Percentiles rank a stretch among this genome's conserved stretches.
These are phyloP conservation scores for Saturnia japonica DNA, from an alignment of 2,888 invertebrate genomes.

Conservation along the genomic window DNA sequence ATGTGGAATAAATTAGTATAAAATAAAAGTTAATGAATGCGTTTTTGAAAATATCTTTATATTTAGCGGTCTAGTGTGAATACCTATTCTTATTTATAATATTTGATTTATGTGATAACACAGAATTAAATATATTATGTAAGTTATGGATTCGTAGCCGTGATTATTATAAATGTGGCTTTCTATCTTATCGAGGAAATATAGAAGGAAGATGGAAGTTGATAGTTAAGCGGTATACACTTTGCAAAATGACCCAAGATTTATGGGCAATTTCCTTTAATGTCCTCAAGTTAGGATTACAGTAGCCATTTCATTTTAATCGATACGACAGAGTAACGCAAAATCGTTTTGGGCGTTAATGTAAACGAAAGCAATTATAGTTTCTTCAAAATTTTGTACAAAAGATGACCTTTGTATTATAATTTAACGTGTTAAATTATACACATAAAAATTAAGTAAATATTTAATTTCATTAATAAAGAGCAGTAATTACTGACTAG, in stretches of 20 bases:
- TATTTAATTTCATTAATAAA: no score
- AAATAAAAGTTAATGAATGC: no score
- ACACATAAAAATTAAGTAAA: no score
- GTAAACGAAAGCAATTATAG: background rate
- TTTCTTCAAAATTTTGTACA: background rate
- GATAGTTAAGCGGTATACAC: slow-evolving; percentile 43
- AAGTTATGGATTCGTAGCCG: background rate
- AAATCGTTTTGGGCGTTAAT: background rate
- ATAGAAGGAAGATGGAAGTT: slow-evolving; percentile 40
- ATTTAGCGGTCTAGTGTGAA: no score
- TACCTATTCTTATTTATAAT: no score
- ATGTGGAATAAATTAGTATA: no score
- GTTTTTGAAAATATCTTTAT: no score
- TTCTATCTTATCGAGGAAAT: slow-evolving; percentile 28
- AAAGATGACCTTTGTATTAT: background rate
- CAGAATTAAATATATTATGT: no score
- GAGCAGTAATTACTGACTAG: no score
- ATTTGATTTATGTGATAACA: no score
- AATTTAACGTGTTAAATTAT: no score
- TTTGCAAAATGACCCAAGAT: slow-evolving; percentile 55
- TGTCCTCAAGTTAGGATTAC: slow-evolving; percentile 46
- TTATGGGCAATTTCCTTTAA: slow-evolving; percentile 60
- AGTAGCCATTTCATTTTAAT: slow-evolving; percentile 48
- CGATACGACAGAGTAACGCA: slow-evolving; percentile 25
- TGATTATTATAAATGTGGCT: background rate